A percentile compares a stretch with the other conserved stretches of the same genome.
phyloP scores from a whole-genome alignment of 2,113 vertebrate genomes.

The Rhombomys opimus region DNA sequence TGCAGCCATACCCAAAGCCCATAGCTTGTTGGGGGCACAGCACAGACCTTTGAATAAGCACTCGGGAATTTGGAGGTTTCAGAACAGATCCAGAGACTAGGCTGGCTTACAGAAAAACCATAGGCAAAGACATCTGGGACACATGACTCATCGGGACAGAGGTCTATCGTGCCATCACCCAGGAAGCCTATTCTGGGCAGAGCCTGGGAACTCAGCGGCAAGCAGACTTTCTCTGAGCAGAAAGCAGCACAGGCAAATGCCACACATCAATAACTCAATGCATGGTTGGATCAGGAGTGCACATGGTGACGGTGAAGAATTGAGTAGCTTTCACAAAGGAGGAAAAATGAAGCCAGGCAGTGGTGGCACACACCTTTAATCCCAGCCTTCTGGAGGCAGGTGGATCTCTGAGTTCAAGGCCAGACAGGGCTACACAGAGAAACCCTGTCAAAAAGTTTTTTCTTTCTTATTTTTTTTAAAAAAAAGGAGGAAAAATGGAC shows the following conservation, averaged over 20 bases:
- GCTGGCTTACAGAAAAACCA: not conserved
- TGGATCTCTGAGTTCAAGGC: not conserved
- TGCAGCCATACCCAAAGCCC: not conserved
- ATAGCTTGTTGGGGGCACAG: not conserved
- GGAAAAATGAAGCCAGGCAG: not conserved
- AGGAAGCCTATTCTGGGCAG: not conserved
- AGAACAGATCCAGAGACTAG: not conserved
- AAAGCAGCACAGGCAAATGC: not conserved
- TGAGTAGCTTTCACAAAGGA: not conserved
- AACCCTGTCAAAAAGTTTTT: not conserved
- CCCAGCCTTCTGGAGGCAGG: not conserved
- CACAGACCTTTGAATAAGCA: not conserved
- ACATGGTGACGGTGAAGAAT: not conserved
- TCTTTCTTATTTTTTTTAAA: not conserved
- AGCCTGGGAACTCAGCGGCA: not conserved
- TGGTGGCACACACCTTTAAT: not conserved
- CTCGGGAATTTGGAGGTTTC: not conserved
- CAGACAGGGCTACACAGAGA: not conserved
- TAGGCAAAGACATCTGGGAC: not conserved
- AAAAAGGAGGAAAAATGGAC: not conserved
- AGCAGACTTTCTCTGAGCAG: not conserved
- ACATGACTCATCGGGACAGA: not conserved
- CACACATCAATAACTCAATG: accelerated
- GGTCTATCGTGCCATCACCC: not conserved
- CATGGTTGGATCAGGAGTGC: not conserved